phyloP scores from a whole-genome alignment of 1,140 invertebrate species.

The Hirudo medicinalis region DNA sequence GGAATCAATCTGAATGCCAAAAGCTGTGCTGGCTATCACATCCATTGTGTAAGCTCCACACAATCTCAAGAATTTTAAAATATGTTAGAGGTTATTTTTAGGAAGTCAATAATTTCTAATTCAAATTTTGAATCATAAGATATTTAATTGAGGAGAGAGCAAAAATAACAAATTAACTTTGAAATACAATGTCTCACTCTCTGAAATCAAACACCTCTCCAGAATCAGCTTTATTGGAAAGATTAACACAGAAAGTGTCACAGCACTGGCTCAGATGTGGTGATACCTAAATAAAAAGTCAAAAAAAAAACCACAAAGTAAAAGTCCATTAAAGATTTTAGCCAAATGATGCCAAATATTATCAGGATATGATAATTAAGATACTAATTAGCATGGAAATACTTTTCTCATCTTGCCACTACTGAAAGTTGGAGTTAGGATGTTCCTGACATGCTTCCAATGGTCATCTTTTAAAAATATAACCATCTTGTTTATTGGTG shows the following conservation, averaged over 20 bases:
- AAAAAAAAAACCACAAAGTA: not conserved
- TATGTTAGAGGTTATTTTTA: no score
- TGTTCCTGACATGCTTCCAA: conserved; percentile 31
- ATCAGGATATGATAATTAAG: no score
- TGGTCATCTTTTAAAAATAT: conserved; percentile 25
- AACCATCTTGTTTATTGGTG: no score
- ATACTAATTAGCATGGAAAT: no score
- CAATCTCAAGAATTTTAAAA: conserved; percentile 17
- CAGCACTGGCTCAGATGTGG: not conserved
- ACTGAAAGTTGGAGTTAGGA: conserved; percentile 28
- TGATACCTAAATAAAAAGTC: not conserved
- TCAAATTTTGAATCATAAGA: no score
- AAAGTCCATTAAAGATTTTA: no score
- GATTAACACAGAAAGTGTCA: not conserved
- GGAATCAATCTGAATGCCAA: conserved; percentile 48
- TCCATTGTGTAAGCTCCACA: conserved; percentile 48
- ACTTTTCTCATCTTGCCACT: conserved; percentile 28
- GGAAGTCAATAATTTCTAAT: no score
- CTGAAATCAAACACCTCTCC: not conserved
- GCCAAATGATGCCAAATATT: no score
- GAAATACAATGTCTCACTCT: not conserved
- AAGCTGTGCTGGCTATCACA: conserved; percentile 48
- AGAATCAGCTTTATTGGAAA: not conserved
- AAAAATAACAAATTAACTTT: no score
- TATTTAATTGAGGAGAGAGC: no score